phyloP scores from a whole-genome alignment of 2,888 invertebrate genomes.

The Pseudococcus viburni region DNA sequence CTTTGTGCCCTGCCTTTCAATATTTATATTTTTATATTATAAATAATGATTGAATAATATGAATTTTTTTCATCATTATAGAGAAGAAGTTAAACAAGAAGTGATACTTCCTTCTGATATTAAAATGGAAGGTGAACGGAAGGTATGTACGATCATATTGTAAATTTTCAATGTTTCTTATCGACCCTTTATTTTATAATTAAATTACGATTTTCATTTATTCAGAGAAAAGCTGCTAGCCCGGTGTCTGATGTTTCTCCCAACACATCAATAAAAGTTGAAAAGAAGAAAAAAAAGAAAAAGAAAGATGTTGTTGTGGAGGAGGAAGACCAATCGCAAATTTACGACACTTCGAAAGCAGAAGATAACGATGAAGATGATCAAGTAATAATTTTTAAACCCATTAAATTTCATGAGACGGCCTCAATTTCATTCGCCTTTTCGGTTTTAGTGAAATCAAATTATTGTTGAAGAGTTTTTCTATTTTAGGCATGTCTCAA shows the following conservation, averaged over 20 bases:
- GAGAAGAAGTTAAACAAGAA: conserved; percentile 33
- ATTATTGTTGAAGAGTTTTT: not conserved
- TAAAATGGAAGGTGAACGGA: conserved; percentile 33
- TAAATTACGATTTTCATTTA: not conserved
- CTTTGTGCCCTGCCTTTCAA: not conserved
- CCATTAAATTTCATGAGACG: not conserved
- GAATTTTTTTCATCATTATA: not conserved
- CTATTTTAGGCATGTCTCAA: not conserved
- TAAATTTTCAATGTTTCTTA: not conserved
- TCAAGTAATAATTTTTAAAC: conserved; percentile 9
- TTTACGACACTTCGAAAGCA: conserved; percentile 4
- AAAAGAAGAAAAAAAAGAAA: conserved; percentile 67
- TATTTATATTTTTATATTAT: not conserved
- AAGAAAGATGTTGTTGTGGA: not conserved
- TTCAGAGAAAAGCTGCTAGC: conserved; percentile 55
- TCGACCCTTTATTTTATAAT: not conserved
- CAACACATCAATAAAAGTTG: not conserved
- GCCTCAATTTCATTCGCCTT: not conserved
- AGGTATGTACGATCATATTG: not conserved
- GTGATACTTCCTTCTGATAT: conserved; percentile 6
- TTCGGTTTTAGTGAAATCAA: not conserved
- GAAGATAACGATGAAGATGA: conserved; percentile 52
- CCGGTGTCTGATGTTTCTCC: conserved; percentile 40
- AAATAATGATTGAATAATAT: not conserved
- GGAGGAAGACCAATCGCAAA: not conserved